phyloP scores from a whole-genome alignment of 2,888 invertebrate genomes.

The Drosophila birchii region DNA sequence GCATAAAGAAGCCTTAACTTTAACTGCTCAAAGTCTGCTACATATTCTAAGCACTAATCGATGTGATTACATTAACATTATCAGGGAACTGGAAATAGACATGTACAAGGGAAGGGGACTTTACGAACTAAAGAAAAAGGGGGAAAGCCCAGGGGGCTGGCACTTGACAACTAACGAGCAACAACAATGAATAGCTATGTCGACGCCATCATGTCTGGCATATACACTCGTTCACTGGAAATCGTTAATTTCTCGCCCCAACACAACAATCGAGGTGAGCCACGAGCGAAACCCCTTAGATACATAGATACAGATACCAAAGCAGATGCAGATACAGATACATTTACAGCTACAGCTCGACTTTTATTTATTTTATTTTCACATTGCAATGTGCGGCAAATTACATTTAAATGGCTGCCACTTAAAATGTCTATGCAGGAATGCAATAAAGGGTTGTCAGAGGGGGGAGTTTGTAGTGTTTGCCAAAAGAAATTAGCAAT shows the following conservation, averaged over 20 bases:
- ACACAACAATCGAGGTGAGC: conserved; percentile 11
- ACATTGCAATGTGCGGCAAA: conserved; percentile 57
- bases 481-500: conserved; percentile 1
- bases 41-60: conserved; percentile 50
- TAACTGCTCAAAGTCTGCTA: conserved; percentile 9
- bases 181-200: conserved; percentile 31
- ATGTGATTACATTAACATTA: conserved; percentile 64
- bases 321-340: not conserved
- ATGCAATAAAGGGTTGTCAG: not conserved
- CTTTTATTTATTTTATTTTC: conserved; percentile 15
- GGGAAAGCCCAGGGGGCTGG: not conserved
- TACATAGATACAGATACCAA: conserved; percentile 9
- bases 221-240: conserved; percentile 26
- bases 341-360: conserved; percentile 6
- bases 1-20: conserved; percentile 7
- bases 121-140: not conserved
- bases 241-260: conserved; percentile 59
- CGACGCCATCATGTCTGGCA: conserved; percentile 70
- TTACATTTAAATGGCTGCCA: conserved; percentile 68
- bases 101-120: conserved; percentile 5
- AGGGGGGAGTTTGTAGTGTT: not conserved
- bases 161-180: conserved; percentile 16
- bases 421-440: conserved; percentile 48
- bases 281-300: conserved; percentile 31
- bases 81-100: conserved; percentile 3